These are phyloP conservation scores for Macrophya alboannulata DNA, from an alignment of 2,888 invertebrate species.

Conservation along the genomic window DNA sequence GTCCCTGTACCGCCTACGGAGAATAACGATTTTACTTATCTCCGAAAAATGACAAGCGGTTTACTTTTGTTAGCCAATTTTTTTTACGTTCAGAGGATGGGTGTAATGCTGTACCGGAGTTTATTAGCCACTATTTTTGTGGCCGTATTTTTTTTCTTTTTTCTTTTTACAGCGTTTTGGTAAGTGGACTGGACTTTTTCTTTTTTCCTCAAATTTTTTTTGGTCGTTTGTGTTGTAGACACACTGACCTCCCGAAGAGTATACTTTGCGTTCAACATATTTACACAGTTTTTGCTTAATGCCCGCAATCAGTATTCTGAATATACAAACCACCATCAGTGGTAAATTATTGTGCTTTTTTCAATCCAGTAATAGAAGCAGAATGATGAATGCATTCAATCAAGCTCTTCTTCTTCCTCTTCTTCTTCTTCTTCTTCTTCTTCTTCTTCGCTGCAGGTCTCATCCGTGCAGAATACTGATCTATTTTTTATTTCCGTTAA, in stretches of 20 bases:
- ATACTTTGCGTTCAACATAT: background rate
- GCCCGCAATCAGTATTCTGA: background rate
- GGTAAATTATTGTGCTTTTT: background rate
- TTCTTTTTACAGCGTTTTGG: background rate
- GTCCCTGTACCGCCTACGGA: background rate
- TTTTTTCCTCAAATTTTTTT: background rate
- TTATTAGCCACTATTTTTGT: background rate
- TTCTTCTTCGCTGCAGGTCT: background rate
- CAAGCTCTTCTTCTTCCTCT: background rate
- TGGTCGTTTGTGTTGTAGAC: background rate
- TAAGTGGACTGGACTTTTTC: background rate
- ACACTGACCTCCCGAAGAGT: too few species aligned
- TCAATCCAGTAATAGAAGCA: background rate
- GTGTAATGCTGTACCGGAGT: background rate
- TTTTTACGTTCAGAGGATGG: background rate
- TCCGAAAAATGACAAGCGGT: background rate
- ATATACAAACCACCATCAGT: background rate
- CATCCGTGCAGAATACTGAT: background rate
- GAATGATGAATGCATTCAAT: background rate
- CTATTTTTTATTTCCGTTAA: too few species aligned
- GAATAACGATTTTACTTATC: background rate
- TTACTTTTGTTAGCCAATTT: constrained; percentile 4
- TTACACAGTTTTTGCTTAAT: background rate
- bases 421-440: background rate
- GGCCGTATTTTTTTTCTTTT: background rate